phyloP scores from a whole-genome alignment of 2,888 invertebrate genomes.

The Strigamia maritima region DNA sequence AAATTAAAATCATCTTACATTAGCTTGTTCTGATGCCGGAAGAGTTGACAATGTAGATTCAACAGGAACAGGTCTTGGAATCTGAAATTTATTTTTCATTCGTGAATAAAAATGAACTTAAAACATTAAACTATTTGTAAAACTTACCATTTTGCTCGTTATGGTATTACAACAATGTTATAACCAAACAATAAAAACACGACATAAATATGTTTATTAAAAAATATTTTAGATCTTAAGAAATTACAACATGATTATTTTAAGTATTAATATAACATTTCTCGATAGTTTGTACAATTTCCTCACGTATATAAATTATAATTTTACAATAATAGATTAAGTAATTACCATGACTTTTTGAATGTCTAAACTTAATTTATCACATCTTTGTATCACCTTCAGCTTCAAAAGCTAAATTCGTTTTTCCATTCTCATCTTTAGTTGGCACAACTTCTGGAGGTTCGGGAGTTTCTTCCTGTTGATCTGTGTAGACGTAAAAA shows the following conservation, averaged over 20 bases:
- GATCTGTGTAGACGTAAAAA: conserved; percentile 68
- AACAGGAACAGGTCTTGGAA: too few relatives aligned
- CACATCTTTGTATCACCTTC: conserved; percentile 37
- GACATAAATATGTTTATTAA: too few relatives aligned
- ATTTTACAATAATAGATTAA: neutral
- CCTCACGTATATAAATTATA: neutral
- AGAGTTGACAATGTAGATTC: too few relatives aligned
- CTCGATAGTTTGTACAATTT: neutral
- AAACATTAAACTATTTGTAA: too few relatives aligned
- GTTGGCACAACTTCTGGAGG: neutral
- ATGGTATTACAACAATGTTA: too few relatives aligned
- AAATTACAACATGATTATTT: too few relatives aligned
- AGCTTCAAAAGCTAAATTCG: conserved; percentile 18
- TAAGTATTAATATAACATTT: too few relatives aligned
- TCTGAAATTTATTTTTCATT: too few relatives aligned
- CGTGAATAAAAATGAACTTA: too few relatives aligned
- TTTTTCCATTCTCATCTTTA: neutral
- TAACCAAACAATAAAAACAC: too few relatives aligned
- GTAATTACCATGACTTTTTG: neutral
- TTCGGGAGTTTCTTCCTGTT: neutral
- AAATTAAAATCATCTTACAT: neutral
- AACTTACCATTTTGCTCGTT: too few relatives aligned
- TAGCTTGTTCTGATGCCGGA: neutral
- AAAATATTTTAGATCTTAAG: too few relatives aligned
- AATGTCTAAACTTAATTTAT: neutral